A percentile compares a stretch with the other conserved stretches of the same genome.
These are phyloP conservation scores for Scaptomyza parva DNA, from an alignment of 2,888 invertebrate species.

Conservation along the genomic window DNA sequence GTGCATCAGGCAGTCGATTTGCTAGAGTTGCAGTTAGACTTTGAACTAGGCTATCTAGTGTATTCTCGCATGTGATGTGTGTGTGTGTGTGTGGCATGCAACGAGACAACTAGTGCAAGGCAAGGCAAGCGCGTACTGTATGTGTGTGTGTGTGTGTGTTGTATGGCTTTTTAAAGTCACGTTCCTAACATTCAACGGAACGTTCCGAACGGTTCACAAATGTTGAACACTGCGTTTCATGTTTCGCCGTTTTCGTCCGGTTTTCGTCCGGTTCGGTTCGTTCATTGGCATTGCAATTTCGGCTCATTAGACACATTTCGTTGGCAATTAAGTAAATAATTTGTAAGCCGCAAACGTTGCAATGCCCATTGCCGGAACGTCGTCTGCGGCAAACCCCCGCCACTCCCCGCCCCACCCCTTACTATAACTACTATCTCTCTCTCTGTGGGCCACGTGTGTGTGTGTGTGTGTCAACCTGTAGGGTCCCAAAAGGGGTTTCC, in stretches of 20 bases:
- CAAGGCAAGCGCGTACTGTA: too few relatives aligned
- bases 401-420: neutral
- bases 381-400: constrained; percentile 61
- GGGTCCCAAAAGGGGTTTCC: neutral
- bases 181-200: neutral
- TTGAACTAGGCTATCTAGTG: neutral
- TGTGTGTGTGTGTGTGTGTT: too few relatives aligned
- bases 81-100: too few relatives aligned
- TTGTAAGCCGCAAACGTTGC: constrained; percentile 77
- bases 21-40: too few relatives aligned
- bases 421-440: neutral
- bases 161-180: neutral
- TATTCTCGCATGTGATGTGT: neutral
- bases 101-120: too few relatives aligned
- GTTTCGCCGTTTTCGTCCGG: neutral
- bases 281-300: constrained; percentile 73
- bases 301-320: constrained; percentile 82
- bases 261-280: constrained; percentile 59
- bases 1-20: too few relatives aligned
- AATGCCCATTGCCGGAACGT: constrained; percentile 53
- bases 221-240: neutral
- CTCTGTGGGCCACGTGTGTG: too few relatives aligned
- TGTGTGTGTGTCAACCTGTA: constrained; percentile 1
- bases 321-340: constrained; percentile 82
- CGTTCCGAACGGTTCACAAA: too few relatives aligned